phyloP scores from a whole-genome alignment of 2,797 vertebrate species.

The Myotis daubentonii region DNA sequence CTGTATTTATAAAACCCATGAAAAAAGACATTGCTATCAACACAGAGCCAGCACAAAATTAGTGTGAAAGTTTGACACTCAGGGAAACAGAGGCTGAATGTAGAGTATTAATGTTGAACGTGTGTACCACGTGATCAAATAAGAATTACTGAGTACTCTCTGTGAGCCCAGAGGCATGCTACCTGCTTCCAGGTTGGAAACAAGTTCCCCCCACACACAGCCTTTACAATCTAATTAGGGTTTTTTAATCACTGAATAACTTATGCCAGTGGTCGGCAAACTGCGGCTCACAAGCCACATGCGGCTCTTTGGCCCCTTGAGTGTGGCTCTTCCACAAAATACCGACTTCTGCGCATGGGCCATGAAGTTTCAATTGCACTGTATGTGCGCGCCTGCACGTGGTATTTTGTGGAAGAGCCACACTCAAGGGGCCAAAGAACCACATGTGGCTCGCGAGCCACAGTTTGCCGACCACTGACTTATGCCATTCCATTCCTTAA shows the following conservation, averaged over 20 bases:
- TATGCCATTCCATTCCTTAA: neutral
- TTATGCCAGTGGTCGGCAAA: neutral
- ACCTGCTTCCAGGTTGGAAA: neutral
- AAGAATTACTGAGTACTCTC: slow-evolving; percentile 1
- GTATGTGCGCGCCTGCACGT: accelerated
- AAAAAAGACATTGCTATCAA: slow-evolving; percentile 9
- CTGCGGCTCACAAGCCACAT: too few species aligned
- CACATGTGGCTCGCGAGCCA: too few species aligned
- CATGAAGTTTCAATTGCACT: too few species aligned
- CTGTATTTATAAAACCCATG: slow-evolving; percentile 42
- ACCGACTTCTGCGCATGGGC: too few species aligned
- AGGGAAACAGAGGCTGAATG: neutral
- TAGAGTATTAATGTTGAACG: slow-evolving; percentile 11
- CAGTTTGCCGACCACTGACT: neutral
- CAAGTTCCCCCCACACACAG: neutral
- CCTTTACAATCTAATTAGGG: neutral
- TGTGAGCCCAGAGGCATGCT: neutral
- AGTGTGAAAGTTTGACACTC: neutral
- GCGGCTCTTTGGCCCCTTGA: too few species aligned
- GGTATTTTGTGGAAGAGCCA: too few species aligned
- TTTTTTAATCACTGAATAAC: neutral
- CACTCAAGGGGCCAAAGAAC: too few species aligned
- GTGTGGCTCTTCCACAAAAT: too few species aligned
- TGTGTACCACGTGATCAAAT: neutral
- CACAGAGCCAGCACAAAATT: neutral